phyloP scores from a whole-genome alignment of 2,797 vertebrate species.

The Allenopithecus nigroviridis region DNA sequence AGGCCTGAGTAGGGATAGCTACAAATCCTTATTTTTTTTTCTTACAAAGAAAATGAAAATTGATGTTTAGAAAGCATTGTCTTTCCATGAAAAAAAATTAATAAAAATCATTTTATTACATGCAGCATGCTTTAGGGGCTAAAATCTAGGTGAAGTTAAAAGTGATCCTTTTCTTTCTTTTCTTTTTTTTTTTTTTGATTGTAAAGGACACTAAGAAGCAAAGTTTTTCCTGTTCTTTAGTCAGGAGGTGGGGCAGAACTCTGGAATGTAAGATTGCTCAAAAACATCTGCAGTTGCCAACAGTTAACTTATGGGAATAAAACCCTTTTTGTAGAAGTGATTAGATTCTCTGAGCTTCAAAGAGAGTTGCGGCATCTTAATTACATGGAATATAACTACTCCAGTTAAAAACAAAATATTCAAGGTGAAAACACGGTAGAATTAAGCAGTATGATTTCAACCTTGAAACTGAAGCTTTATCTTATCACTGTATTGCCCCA shows the following conservation, averaged over 20 bases:
- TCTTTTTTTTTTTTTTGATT: background rate
- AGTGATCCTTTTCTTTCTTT: conserved; percentile 36
- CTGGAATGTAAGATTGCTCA: conserved; percentile 10
- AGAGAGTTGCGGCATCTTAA: conserved; percentile 54
- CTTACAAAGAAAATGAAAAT: background rate
- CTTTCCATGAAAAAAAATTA: conserved; percentile 16
- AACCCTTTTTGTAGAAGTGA: conserved; percentile 26
- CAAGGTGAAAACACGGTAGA: conserved; percentile 67
- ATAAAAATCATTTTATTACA: conserved; percentile 36
- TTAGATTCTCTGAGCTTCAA: conserved; percentile 60
- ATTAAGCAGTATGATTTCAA: conserved; percentile 69
- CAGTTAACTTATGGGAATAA: conserved; percentile 55
- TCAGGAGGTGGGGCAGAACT: background rate
- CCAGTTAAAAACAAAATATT: conserved; percentile 65
- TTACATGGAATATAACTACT: conserved; percentile 51
- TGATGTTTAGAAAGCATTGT: conserved; percentile 34
- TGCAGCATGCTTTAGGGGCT: background rate
- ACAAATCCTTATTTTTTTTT: background rate
- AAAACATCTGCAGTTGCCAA: conserved; percentile 24
- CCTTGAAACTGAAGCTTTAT: conserved; percentile 71
- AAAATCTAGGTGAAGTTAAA: conserved; percentile 44
- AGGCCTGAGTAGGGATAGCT: background rate
- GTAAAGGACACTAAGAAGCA: background rate
- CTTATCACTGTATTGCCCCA: conserved; percentile 6
- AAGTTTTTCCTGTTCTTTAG: conserved; percentile 24